Conservation (phyloP, 2,797 vertebrate genomes). For the Hypotaenidia okinawae region DNA sequence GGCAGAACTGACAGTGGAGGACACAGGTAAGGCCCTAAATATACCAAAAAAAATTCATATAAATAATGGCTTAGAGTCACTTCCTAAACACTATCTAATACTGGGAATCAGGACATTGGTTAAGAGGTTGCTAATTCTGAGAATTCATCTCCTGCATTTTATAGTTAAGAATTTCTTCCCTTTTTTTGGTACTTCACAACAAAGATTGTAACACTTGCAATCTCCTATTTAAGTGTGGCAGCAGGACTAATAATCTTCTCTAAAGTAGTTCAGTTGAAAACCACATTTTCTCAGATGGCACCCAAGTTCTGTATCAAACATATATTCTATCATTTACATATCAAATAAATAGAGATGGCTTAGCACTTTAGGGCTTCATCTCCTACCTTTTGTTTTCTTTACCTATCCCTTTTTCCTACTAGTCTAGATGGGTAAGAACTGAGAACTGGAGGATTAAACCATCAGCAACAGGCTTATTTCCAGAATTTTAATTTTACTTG, state of each 20-base stretch:
- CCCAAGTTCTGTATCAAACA: neutral
- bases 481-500: neutral
- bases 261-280: neutral
- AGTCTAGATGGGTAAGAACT: neutral
- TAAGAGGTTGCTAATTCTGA: conserved; percentile 65
- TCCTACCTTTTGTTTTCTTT: neutral
- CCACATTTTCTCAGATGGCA: neutral
- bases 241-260: neutral
- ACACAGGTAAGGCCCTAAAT: neutral
- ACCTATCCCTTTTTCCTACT: neutral
- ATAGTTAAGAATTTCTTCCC: conserved; percentile 53
- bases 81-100: conserved; percentile 43
- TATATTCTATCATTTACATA: neutral
- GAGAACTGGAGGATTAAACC: neutral
- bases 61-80: neutral
- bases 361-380: neutral
- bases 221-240: neutral
- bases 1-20: neutral
- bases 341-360: neutral
- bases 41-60: neutral
- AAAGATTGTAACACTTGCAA: neutral
- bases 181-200: conserved; percentile 30
- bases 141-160: conserved; percentile 70
- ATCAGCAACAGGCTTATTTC: neutral
- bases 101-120: conserved; percentile 47